phyloP scores from a whole-genome alignment of 2,797 vertebrate species.

The Sternotherus odoratus region DNA sequence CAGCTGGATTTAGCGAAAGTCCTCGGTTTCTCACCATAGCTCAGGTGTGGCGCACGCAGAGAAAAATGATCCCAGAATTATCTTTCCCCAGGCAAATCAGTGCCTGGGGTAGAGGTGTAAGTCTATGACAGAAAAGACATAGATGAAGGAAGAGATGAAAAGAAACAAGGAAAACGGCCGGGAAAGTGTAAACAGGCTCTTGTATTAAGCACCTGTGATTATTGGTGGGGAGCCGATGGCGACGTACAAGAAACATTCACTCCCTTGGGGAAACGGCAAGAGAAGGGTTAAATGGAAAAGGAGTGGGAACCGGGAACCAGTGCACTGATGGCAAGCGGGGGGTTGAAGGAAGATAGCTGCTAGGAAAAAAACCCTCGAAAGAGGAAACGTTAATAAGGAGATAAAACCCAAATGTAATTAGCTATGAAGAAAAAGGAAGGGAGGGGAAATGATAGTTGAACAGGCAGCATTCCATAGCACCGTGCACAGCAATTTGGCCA shows the following conservation, averaged over 20 bases:
- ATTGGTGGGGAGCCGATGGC: neutral
- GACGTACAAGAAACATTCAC: neutral
- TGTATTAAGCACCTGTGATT: neutral
- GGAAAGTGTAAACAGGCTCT: neutral
- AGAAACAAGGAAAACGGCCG: neutral
- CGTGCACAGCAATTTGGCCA: neutral
- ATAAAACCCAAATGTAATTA: constrained; percentile 22
- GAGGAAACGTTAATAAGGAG: neutral
- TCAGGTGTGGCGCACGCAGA: neutral
- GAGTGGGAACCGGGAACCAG: neutral
- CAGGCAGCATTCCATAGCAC: neutral
- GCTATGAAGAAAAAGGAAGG: neutral
- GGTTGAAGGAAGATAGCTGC: neutral
- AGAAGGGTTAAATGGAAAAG: neutral
- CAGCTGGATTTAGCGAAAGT: constrained; percentile 7
- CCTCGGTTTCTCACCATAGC: constrained; percentile 47
- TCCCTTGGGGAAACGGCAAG: neutral
- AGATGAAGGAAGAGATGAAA: neutral
- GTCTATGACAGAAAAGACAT: constrained; percentile 11
- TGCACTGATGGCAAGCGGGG: neutral
- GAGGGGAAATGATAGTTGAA: neutral
- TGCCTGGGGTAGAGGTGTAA: neutral
- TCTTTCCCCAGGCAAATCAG: neutral
- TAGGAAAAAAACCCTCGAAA: neutral
- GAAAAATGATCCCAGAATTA: constrained; percentile 19